phyloP scores from a whole-genome alignment of 2,113 vertebrate species.

The Shinisaurus crocodilurus region DNA sequence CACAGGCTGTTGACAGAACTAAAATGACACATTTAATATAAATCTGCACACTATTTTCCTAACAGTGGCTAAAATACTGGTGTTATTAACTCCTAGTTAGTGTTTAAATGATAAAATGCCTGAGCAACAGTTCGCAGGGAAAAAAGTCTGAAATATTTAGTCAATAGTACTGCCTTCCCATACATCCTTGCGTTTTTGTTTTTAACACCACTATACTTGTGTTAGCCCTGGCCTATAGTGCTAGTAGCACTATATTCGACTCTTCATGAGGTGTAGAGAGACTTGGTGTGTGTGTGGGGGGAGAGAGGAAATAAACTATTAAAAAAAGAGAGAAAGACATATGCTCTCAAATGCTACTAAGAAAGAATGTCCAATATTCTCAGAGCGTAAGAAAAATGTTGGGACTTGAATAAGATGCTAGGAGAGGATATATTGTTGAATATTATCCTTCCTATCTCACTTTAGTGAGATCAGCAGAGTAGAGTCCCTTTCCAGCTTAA shows the following conservation, averaged over 20 bases:
- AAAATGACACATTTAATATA: not conserved
- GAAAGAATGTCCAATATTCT: not conserved
- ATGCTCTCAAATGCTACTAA: not conserved
- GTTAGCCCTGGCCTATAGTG: not conserved
- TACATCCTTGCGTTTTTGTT: not conserved
- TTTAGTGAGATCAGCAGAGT: no score
- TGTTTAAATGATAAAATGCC: not conserved
- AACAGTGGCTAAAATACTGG: not conserved
- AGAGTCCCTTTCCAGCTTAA: no score
- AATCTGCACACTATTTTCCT: not conserved
- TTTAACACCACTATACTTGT: not conserved
- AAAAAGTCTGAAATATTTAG: not conserved
- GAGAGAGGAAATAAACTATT: fast-evolving
- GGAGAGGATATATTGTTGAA: no score
- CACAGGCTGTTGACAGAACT: not conserved
- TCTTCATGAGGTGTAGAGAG: not conserved
- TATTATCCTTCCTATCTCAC: no score
- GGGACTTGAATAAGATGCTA: no score
- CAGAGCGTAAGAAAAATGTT: not conserved
- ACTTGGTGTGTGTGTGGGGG: no score
- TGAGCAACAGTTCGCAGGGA: not conserved
- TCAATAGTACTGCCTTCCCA: not conserved
- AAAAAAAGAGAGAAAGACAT: not conserved
- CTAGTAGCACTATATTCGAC: not conserved
- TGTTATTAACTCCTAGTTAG: not conserved